Evolutionary conservation across 1,140 invertebrate genomes (phyloP).

Genomic region (Zelostemma sp.): DNA sequence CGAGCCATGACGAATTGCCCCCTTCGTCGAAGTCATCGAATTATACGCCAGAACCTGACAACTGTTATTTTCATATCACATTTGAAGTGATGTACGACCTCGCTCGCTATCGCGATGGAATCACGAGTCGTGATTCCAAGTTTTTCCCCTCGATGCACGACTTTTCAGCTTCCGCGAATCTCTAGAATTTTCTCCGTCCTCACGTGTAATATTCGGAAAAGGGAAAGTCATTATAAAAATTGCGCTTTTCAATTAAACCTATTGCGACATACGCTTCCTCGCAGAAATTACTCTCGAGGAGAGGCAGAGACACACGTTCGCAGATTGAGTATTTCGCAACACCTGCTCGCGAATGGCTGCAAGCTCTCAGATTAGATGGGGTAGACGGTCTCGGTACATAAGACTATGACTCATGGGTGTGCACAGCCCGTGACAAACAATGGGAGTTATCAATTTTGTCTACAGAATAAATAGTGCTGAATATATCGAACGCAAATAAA

Average conservation of each 20-base stretch:
- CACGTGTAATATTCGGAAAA: no score
- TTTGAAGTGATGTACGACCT: not conserved
- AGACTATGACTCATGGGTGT: slow-evolving; percentile 3
- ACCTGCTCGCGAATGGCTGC: slow-evolving; percentile 1
- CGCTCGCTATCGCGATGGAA: not conserved
- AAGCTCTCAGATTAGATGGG: not conserved
- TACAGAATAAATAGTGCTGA: not conserved
- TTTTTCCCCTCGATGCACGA: no score
- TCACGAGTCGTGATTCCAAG: no score
- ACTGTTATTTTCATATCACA: not conserved
- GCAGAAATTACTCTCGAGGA: not conserved
- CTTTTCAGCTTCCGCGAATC: no score
- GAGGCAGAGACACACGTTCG: not conserved
- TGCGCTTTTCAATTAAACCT: not conserved
- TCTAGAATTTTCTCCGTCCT: no score
- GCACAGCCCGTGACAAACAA: not conserved
- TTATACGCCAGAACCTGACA: not conserved
- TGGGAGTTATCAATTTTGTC: slow-evolving; percentile 1
- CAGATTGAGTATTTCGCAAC: slow-evolving; percentile 4
- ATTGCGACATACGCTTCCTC: not conserved
- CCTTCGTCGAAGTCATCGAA: not conserved
- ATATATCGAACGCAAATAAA: not conserved
- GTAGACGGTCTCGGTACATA: not conserved
- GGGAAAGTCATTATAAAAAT: not conserved
- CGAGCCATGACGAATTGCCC: slow-evolving; percentile 3